Evolutionary conservation across 2,797 vertebrate genomes (phyloP).

Genomic region (Phrynocephalus guinanensis): DNA sequence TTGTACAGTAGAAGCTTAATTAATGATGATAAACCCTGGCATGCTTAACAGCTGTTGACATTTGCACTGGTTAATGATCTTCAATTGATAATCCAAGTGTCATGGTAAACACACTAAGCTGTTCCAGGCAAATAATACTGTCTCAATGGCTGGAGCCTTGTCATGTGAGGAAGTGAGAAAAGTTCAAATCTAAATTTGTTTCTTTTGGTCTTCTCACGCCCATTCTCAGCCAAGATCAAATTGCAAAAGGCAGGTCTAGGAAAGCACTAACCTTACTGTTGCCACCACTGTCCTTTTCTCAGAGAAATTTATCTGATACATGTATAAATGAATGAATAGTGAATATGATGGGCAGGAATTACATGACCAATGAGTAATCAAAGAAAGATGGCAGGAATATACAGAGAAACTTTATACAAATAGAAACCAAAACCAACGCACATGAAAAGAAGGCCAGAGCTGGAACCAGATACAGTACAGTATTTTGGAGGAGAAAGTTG

Average conservation of each 20-base stretch:
- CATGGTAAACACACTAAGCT: neutral
- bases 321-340: too few relatives aligned
- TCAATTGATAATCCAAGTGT: rapidly evolving
- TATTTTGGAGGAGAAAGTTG: too few relatives aligned
- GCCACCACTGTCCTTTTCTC: neutral
- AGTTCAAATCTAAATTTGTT: neutral
- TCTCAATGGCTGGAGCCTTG: neutral
- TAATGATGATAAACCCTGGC: neutral
- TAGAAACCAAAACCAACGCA: too few relatives aligned
- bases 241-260: neutral
- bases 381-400: too few relatives aligned
- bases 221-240: neutral
- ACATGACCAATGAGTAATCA: too few relatives aligned
- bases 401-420: too few relatives aligned
- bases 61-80: neutral
- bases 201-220: neutral
- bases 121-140: constrained; percentile 8
- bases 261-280: neutral
- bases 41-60: neutral
- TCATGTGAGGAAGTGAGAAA: neutral
- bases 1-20: neutral
- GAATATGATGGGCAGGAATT: too few relatives aligned
- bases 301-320: too few relatives aligned
- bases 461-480: too few relatives aligned
- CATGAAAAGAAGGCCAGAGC: too few relatives aligned